Evolutionary conservation across 2,888 invertebrate genomes (phyloP).

Genomic region (Tenthredo livida): DNA sequence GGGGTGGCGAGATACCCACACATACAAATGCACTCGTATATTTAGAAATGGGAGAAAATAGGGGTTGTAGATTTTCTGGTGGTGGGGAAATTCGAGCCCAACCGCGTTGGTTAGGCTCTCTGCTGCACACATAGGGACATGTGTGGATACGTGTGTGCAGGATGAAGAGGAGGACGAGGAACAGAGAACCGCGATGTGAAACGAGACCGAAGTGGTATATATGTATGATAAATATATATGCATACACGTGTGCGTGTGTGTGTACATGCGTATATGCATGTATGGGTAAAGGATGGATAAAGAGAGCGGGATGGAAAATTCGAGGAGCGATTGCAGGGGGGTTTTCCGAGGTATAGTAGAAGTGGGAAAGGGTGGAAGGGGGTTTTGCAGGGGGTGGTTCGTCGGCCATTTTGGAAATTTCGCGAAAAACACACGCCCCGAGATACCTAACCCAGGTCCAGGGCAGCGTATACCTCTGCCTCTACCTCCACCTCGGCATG

Average conservation of each 20-base stretch:
- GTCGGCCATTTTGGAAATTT: conserved; percentile 76
- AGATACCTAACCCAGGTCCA: conserved; percentile 63
- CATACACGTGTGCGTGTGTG: background rate
- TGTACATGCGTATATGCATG: background rate
- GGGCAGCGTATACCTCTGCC: background rate
- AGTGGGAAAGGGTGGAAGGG: conserved; percentile 16
- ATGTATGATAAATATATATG: background rate
- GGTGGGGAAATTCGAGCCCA: conserved; percentile 17
- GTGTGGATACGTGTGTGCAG: background rate
- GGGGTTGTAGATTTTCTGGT: conserved; percentile 24
- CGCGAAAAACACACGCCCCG: conserved; percentile 77
- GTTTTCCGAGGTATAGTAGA: background rate
- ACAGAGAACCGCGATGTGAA: background rate
- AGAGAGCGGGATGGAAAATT: conserved; percentile 77
- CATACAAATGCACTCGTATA: background rate
- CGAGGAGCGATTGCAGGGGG: conserved; percentile 61
- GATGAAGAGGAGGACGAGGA: background rate
- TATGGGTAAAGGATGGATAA: conserved; percentile 64
- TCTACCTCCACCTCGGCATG: conserved; percentile 56
- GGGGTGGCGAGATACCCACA: background rate
- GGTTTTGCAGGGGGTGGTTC: conserved; percentile 24
- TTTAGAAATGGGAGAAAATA: conserved; percentile 10
- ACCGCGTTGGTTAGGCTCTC: background rate
- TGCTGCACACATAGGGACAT: conserved; percentile 58
- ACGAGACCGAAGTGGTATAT: background rate